phyloP scores from a whole-genome alignment of 1,140 invertebrate species.

The Acyrthosiphon pisum region DNA sequence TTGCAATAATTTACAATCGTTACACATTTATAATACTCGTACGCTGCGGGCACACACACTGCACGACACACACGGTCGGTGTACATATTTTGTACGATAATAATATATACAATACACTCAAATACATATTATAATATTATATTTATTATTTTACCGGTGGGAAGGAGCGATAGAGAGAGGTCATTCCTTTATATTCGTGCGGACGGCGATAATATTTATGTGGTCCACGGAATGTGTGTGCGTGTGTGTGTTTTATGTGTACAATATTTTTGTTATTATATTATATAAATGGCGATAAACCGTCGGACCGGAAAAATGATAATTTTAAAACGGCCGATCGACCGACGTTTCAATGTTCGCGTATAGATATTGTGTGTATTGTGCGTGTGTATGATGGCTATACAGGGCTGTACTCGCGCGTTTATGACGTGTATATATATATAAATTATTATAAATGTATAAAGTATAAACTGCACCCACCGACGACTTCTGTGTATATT shows the following conservation, averaged over 20 bases:
- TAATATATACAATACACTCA: background rate
- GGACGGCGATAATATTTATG: slow-evolving; percentile 34
- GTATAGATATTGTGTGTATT: background rate
- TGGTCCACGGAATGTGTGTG: background rate
- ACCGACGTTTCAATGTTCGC: background rate
- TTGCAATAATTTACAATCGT: slow-evolving; percentile 47
- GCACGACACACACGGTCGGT: background rate
- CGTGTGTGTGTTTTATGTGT: background rate
- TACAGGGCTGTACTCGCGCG: background rate
- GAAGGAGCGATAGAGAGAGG: background rate
- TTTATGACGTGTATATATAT: background rate
- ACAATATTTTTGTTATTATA: background rate
- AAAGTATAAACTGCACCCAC: background rate
- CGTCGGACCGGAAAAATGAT: slow-evolving; percentile 47
- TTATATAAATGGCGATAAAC: background rate
- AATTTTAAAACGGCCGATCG: background rate
- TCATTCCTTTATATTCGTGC: slow-evolving; percentile 6
- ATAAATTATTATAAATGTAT: background rate
- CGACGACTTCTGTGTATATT: background rate
- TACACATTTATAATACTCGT: slow-evolving; percentile 42
- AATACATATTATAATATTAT: background rate
- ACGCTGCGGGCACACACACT: background rate
- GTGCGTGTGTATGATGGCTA: background rate
- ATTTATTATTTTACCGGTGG: background rate
- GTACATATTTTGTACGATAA: background rate